Evolutionary conservation across 2,113 vertebrate genomes (phyloP).

Genomic region (Chloropsis cyanopogon): DNA sequence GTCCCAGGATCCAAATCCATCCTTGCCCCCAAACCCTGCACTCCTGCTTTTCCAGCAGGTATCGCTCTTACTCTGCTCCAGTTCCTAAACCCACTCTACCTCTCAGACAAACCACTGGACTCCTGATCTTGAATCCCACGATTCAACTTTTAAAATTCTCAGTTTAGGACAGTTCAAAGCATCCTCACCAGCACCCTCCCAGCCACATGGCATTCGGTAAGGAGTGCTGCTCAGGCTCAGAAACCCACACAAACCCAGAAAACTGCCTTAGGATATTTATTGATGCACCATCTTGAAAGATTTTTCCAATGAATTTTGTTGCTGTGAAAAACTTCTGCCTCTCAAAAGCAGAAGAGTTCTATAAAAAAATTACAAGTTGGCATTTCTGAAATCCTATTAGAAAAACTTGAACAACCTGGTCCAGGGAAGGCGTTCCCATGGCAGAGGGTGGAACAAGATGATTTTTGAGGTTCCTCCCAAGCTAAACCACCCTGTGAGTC

Average conservation of each 20-base stretch:
- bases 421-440: background rate
- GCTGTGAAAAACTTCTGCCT: background rate
- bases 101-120: background rate
- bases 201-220: fast-evolving
- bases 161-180: background rate
- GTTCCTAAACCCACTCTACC: background rate
- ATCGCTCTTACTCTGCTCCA: background rate
- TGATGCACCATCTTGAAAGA: background rate
- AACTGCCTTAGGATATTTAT: background rate
- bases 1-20: fast-evolving
- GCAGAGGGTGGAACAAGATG: background rate
- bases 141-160: background rate
- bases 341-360: background rate
- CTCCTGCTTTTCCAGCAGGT: background rate
- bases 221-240: background rate
- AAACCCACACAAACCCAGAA: background rate
- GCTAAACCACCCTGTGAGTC: background rate
- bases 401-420: background rate
- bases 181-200: background rate
- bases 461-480: background rate
- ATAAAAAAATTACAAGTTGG: slow-evolving; percentile 28
- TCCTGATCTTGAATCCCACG: background rate
- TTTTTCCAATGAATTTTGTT: background rate
- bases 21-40: background rate
- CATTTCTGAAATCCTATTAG: slow-evolving; percentile 35